A percentile compares a stretch with the other conserved stretches of the same genome.
These are phyloP conservation scores for Caerostris darwini DNA, from an alignment of 1,140 invertebrate species.

Conservation along the genomic window DNA sequence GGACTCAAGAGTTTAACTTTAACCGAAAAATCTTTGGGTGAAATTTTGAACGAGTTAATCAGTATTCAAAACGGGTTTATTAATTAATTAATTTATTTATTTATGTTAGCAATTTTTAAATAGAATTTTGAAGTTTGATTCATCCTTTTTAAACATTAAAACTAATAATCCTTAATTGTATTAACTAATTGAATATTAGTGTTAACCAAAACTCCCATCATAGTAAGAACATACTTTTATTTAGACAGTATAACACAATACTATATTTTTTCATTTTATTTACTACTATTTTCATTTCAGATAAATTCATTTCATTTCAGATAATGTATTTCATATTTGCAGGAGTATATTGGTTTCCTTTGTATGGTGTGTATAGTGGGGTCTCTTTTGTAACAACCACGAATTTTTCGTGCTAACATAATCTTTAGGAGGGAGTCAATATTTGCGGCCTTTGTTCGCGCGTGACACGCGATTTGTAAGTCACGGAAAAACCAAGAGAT, in stretches of 20 bases:
- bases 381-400: not conserved
- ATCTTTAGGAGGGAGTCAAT: not conserved
- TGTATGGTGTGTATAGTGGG: not conserved
- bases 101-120: too few relatives aligned
- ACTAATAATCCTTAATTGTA: too few relatives aligned
- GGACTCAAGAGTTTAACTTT: too few relatives aligned
- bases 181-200: too few relatives aligned
- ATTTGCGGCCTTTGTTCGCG: not conserved
- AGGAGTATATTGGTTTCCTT: not conserved
- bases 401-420: not conserved
- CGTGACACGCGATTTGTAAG: not conserved
- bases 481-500: not conserved
- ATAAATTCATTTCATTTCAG: not conserved
- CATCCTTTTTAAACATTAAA: too few relatives aligned
- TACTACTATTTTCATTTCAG: not conserved
- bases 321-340: not conserved
- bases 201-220: too few relatives aligned
- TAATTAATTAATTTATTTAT: too few relatives aligned
- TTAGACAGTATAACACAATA: not conserved
- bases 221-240: not conserved
- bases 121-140: too few relatives aligned
- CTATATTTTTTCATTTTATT: not conserved
- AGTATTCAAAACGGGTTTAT: too few relatives aligned
- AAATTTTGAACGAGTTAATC: too few relatives aligned
- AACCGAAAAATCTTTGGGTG: too few relatives aligned